Evolutionary conservation across 2,113 vertebrate species (phyloP), one percentile per base, ranked within the genome.

Genomic region (Motacilla tschutschensis): DNA sequence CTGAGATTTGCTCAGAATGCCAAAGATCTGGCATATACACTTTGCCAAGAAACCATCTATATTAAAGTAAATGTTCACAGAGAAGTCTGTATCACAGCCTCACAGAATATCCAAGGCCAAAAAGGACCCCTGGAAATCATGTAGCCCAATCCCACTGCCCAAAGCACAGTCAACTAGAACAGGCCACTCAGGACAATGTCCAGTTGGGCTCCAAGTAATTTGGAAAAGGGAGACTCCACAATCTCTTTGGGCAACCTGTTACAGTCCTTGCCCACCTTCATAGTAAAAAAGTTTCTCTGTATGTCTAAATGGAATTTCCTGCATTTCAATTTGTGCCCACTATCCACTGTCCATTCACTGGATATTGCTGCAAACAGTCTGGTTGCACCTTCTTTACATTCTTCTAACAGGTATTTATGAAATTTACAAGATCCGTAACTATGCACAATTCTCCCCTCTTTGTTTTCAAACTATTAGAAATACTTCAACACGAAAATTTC

Each of bases 121-220:
- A 83, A 35, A 22, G 17, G 9, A 76, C 5, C 4, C 16, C 26
- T 46, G 19, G 33, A 58, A 21, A 88, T 17, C 43, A 41, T 3
- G 29, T 8, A 38, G 48, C 17, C 24, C 26, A 50, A 58, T n/a
- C 6, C 29, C 26, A 50, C 21, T 41, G 55, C 15, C 6, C 25
- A 54, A 54, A 71, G 38, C 1, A 6, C 22, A 35, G 26, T 10
- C 38, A 72, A 10, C 25, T 21, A 36, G 4, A 84, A 22, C 46
- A 72, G 47, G 29, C 18, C 3, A 2, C 31, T 67, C 63, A 65
- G 54, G 31, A 64, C 41, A 53, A 48, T 1, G 6, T 53, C 19
- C 50, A 63, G 0, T 0, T 54, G 28, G 19, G 38, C 35, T 79
- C 11, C 1, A 2, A 67, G 12, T 26, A 66, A 35, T 55, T 38